Base-by-base conservation (phyloP, 2,888 invertebrate species). In the Holacanthella duospinosa region DNA sequence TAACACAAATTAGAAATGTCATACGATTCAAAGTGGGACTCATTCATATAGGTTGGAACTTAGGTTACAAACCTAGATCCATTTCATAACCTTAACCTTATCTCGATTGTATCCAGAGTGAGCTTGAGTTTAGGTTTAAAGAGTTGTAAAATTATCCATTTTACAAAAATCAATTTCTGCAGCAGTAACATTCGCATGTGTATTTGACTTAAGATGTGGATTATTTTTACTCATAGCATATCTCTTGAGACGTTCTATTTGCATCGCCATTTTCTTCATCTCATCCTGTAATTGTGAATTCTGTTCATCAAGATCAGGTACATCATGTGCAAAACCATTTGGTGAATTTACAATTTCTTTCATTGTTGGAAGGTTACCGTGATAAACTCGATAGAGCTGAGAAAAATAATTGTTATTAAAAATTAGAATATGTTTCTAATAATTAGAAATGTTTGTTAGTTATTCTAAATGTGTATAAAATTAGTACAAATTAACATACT, bases 141-240 rank as follows among this genome's bases (percentile, higher is more conserved):
- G 68, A 44, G 68, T 63, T 53, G 68, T 66, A 55, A 68, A 66
- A 1, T 68, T 62, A 43, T 70, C 68, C 29, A 66, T 53, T 26
- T 65, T 65, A 43, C 66, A 66, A 59, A 65, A 65, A 60, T 67
- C 67, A 53, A 59, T 43, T 54, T 67, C n/a, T n/a, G n/a, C n/a
- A n/a, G n/a, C n/a, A n/a, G n/a, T n/a, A n/a, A n/a, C n/a, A n/a
- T n/a, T n/a, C n/a, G n/a, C 67, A 53, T 67, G 66, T 53, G 61
- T 64, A 28, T 60, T 55, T 36, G 62, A 89, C 74, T 89, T 87
- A 71, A 93, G 79, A 77, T 92, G 92, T 4, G 91, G 82, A 78
- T 93, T 93, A 80, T 92, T 89, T 82, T 89, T 86, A 78, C 91
- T 89, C 92, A 93, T 92, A 75, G 91, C 89, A 25, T 92, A 90